These are phyloP conservation scores for Jaculus jaculus DNA, from an alignment of 2,113 vertebrate species.

Conservation along the genomic window DNA sequence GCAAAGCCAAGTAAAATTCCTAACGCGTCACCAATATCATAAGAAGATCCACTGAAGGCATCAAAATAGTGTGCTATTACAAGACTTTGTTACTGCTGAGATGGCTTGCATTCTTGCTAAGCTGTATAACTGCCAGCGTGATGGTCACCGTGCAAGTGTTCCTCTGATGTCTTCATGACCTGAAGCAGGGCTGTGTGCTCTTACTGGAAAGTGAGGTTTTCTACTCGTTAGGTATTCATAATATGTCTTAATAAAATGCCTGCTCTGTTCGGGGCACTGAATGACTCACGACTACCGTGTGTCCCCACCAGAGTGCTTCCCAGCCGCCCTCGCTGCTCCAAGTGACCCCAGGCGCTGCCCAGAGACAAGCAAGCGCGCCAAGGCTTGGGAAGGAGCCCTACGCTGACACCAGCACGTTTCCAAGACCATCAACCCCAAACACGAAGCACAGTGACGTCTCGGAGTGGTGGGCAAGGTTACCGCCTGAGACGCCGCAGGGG, in stretches of 20 bases:
- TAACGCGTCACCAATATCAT: background rate
- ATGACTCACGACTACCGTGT: slow-evolving; percentile 68
- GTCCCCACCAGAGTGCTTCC: slow-evolving; percentile 63
- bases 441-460: background rate
- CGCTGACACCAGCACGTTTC: background rate
- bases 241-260: slow-evolving; percentile 66
- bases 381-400: slow-evolving; percentile 33
- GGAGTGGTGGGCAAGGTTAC: background rate
- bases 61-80: fast-evolving
- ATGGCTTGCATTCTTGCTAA: background rate
- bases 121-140: slow-evolving; percentile 22
- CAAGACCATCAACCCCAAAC: background rate
- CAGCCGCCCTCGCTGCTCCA: slow-evolving; percentile 35
- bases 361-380: slow-evolving; percentile 36
- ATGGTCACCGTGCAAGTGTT: slow-evolving; percentile 37
- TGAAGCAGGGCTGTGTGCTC: slow-evolving; percentile 38
- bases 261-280: slow-evolving; percentile 71
- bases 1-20: background rate
- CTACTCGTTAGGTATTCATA: slow-evolving; percentile 57
- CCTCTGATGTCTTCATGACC: slow-evolving; percentile 25
- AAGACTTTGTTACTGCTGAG: background rate
- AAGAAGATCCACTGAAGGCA: background rate
- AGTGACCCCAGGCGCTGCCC: slow-evolving; percentile 56
- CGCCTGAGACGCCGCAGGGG: too few species aligned
- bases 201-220: slow-evolving; percentile 60